A percentile compares a stretch with the other conserved stretches of the same genome.
Conservation (phyloP, 2,888 invertebrate species). For the Ennomos quercinarius region DNA sequence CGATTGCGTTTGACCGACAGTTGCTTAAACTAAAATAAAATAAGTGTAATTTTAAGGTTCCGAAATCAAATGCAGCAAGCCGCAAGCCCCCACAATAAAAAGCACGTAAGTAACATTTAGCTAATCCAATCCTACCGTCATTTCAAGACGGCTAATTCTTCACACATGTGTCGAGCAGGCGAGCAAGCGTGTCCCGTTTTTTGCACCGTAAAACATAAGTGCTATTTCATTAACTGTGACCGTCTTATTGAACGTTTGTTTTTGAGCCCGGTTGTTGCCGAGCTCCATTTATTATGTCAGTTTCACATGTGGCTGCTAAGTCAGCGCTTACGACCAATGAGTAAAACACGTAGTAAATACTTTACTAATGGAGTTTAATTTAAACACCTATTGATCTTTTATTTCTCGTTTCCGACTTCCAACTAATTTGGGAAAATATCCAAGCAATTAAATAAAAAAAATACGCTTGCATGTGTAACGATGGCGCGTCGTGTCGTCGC, state of each 20-base stretch:
- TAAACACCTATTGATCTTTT: conserved; percentile 23
- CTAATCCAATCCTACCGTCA: no score
- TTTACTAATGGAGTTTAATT: conserved; percentile 24
- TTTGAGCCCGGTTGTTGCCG: conserved; percentile 39
- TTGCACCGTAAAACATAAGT: conserved; percentile 77
- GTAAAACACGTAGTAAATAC: conserved; percentile 24
- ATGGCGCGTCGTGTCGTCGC: conserved; percentile 46
- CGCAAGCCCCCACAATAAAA: no score
- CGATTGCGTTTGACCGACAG: no score
- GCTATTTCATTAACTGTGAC: conserved; percentile 79
- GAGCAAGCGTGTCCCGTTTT: conserved; percentile 56
- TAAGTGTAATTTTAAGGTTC: no score
- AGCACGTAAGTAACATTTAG: no score
- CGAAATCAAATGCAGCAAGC: no score
- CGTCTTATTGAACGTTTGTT: conserved; percentile 56
- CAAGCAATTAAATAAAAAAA: conserved; percentile 39
- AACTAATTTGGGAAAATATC: conserved; percentile 47
- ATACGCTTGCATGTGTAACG: conserved; percentile 49
- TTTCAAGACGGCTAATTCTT: conserved; percentile 52
- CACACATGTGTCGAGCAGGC: conserved; percentile 58
- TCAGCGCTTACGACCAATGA: conserved; percentile 27
- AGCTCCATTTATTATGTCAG: conserved; percentile 55
- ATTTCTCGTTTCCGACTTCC: conserved; percentile 19
- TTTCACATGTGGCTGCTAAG: conserved; percentile 54
- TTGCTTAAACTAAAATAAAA: no score